A percentile compares a stretch with the other conserved stretches of the same genome.
Conservation (phyloP, 2,797 vertebrate species). For the Notolabrus celidotus region DNA sequence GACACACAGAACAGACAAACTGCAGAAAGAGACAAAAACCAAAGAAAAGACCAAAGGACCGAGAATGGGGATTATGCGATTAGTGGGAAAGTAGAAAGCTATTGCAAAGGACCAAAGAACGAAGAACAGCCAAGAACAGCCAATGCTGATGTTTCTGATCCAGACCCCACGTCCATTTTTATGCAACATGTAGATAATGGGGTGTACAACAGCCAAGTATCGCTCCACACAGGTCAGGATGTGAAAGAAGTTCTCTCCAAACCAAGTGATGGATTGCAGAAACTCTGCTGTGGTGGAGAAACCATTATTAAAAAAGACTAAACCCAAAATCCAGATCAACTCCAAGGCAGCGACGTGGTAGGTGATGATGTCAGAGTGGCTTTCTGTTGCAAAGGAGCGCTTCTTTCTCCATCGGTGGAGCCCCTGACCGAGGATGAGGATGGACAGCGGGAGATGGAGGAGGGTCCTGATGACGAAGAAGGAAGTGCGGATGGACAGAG, state of each 20-base stretch:
- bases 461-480: not conserved
- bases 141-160: too few species aligned
- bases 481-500: not conserved
- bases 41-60: not conserved
- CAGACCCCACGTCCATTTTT: not conserved
- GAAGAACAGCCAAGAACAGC: not conserved
- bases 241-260: too few species aligned
- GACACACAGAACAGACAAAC: not conserved
- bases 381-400: not conserved
- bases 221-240: too few species aligned
- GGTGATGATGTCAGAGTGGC: not conserved
- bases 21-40: not conserved
- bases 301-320: not conserved
- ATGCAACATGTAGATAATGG: not conserved
- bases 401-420: not conserved
- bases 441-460: not conserved
- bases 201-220: not conserved
- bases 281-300: too few species aligned
- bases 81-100: too few species aligned
- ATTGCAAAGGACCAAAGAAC: too few species aligned
- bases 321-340: not conserved
- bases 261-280: not conserved
- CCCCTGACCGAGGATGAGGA: not conserved
- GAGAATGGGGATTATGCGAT: rapidly evolving
- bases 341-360: not conserved